Conservation (phyloP, 2,888 invertebrate species). For the Lasioglossum oenotherae region DNA sequence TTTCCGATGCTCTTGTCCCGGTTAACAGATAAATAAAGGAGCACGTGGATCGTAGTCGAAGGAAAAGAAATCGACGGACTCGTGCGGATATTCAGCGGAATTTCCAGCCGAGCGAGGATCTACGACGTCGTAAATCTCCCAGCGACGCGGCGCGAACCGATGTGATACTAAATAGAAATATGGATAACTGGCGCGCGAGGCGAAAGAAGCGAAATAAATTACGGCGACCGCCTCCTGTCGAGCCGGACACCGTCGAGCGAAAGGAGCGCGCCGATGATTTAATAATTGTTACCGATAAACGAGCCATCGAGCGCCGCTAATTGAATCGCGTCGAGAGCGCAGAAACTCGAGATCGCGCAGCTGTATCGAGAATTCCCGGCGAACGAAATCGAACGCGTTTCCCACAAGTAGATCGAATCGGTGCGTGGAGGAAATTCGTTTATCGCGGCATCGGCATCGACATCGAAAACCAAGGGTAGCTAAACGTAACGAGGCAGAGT, state of each 20-base stretch:
- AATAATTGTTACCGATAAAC: slow-evolving; percentile 56
- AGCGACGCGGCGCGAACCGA: slow-evolving; percentile 46
- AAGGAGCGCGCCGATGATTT: slow-evolving; percentile 57
- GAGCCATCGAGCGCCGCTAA: slow-evolving; percentile 47
- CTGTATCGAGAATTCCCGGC: not conserved
- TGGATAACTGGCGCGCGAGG: slow-evolving; percentile 53
- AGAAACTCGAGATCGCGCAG: not conserved
- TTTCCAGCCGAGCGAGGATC: slow-evolving; percentile 68
- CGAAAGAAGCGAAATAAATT: slow-evolving; percentile 60
- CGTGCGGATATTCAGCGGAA: slow-evolving; percentile 56
- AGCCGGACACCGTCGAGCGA: not conserved
- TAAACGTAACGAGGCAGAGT: not conserved
- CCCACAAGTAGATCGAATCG: not conserved
- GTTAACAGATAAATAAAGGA: not conserved
- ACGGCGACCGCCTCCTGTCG: slow-evolving; percentile 42
- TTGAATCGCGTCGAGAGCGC: slow-evolving; percentile 44
- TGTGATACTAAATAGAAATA: slow-evolving; percentile 63
- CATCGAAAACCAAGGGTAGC: not conserved
- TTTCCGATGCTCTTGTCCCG: not conserved
- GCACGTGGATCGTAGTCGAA: not conserved
- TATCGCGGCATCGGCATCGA: not conserved
- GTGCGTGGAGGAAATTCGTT: not conserved
- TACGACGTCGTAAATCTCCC: slow-evolving; percentile 76
- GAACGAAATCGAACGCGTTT: not conserved
- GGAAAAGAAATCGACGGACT: slow-evolving; percentile 19